phyloP scores from a whole-genome alignment of 2,888 invertebrate species.

The Nomada flava region DNA sequence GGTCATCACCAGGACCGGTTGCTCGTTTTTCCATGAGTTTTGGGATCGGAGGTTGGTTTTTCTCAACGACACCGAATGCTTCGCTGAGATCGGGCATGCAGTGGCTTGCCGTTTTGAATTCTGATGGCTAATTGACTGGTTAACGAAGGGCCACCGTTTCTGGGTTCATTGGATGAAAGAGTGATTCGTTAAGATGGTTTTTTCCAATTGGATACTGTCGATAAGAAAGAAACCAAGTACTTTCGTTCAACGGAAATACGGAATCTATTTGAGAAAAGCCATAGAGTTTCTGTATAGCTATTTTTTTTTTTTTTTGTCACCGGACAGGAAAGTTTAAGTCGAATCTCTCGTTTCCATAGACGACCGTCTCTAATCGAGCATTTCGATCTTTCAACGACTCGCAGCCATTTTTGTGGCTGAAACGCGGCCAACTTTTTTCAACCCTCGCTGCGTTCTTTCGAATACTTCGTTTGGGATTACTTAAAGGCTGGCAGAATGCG shows the following conservation, averaged over 20 bases:
- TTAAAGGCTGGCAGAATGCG: slow-evolving; percentile 41
- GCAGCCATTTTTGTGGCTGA: slow-evolving; percentile 6
- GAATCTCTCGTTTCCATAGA: not conserved
- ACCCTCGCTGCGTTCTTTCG: slow-evolving; percentile 18
- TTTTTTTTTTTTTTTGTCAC: too few relatives aligned
- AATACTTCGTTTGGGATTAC: slow-evolving; percentile 46
- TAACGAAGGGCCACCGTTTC: not conserved
- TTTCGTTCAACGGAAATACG: too few relatives aligned
- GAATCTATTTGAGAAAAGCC: too few relatives aligned
- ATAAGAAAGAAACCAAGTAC: too few relatives aligned
- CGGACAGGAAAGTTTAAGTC: not conserved
- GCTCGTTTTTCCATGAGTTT: slow-evolving; percentile 15
- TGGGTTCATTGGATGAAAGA: not conserved
- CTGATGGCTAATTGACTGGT: slow-evolving; percentile 39
- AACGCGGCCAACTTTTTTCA: slow-evolving; percentile 30
- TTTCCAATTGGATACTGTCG: too few relatives aligned
- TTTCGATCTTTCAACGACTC: not conserved
- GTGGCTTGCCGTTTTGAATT: slow-evolving; percentile 27
- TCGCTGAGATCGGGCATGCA: not conserved
- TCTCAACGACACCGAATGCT: slow-evolving; percentile 1
- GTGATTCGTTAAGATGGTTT: not conserved
- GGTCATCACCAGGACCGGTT: not conserved
- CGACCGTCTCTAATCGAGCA: slow-evolving; percentile 23
- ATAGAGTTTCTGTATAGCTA: too few relatives aligned
- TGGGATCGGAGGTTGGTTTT: not conserved